Evolutionary conservation across 1,140 invertebrate genomes (phyloP).

Genomic region (Sogatella furcifera): DNA sequence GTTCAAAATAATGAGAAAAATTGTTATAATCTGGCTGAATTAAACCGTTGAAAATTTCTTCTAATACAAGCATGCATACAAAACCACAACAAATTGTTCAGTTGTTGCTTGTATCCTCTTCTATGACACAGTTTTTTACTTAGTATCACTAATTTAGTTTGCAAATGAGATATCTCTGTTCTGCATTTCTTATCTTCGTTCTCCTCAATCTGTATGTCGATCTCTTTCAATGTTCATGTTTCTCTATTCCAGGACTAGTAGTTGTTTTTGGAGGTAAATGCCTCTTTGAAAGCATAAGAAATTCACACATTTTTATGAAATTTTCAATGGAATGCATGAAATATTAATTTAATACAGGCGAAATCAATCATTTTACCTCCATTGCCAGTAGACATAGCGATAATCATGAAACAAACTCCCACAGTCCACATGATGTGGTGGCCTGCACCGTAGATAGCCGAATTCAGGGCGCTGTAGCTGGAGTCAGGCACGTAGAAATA

Average conservation of each 20-base stretch:
- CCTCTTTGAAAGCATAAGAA: no score
- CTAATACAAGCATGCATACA: no score
- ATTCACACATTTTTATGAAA: no score
- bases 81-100: slow-evolving; percentile 50
- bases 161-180: slow-evolving; percentile 44
- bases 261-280: no score
- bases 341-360: no score
- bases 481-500: slow-evolving; percentile 45
- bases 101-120: slow-evolving; percentile 27
- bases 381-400: slow-evolving; percentile 57
- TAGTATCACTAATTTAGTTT: slow-evolving; percentile 44
- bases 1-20: no score
- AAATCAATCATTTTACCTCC: slow-evolving; percentile 39
- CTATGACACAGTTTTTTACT: slow-evolving; percentile 31
- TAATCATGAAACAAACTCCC: slow-evolving; percentile 54
- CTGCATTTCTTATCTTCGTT: slow-evolving; percentile 43
- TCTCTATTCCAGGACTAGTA: slow-evolving; percentile 62
- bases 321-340: no score
- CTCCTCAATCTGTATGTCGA: slow-evolving; percentile 44
- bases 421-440: slow-evolving; percentile 53
- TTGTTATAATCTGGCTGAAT: no score
- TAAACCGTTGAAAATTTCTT: no score
- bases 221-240: slow-evolving; percentile 51
- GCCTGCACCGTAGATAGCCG: slow-evolving; percentile 50
- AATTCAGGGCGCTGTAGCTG: slow-evolving; percentile 42